Percentiles rank a stretch among this genome's conserved stretches.
Evolutionary conservation across 2,888 invertebrate species (phyloP).

Genomic region (Erebia aethiops): DNA sequence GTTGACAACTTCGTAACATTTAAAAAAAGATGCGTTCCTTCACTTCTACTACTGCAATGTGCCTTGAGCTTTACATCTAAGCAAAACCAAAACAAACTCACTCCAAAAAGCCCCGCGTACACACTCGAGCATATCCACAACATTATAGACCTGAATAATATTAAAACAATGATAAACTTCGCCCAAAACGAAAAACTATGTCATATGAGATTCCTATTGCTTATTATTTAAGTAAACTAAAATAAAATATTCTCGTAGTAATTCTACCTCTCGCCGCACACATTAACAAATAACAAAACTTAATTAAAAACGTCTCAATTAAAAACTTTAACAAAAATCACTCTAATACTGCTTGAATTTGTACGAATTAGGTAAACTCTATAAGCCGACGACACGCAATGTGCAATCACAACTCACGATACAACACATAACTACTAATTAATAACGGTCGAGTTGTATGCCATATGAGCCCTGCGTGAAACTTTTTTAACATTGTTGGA

Average conservation of each 20-base stretch:
- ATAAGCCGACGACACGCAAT: conserved; percentile 57
- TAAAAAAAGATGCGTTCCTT: too few species aligned
- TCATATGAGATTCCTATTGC: conserved; percentile 37
- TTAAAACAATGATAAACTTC: conserved; percentile 30
- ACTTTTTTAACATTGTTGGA: too few species aligned
- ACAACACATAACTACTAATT: conserved; percentile 44
- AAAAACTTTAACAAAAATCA: conserved; percentile 82
- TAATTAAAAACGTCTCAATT: conserved; percentile 77
- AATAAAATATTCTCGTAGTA: conserved; percentile 35
- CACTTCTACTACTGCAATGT: too few species aligned
- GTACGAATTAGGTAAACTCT: conserved; percentile 79
- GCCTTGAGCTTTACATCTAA: too few species aligned
- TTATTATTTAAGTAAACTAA: conserved; percentile 26
- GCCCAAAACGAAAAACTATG: conserved; percentile 36
- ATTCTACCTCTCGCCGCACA: conserved; percentile 50
- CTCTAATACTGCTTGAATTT: conserved; percentile 82
- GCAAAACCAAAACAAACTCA: neutral
- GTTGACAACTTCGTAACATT: too few species aligned
- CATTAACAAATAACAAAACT: conserved; percentile 80
- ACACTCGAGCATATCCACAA: conserved; percentile 13
- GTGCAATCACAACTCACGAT: conserved; percentile 66
- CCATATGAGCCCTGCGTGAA: neutral
- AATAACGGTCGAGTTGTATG: neutral
- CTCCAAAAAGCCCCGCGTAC: neutral
- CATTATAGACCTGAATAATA: conserved; percentile 27